Evolutionary conservation across 2,888 invertebrate species (phyloP).

Genomic region (Coelopa pilipes): DNA sequence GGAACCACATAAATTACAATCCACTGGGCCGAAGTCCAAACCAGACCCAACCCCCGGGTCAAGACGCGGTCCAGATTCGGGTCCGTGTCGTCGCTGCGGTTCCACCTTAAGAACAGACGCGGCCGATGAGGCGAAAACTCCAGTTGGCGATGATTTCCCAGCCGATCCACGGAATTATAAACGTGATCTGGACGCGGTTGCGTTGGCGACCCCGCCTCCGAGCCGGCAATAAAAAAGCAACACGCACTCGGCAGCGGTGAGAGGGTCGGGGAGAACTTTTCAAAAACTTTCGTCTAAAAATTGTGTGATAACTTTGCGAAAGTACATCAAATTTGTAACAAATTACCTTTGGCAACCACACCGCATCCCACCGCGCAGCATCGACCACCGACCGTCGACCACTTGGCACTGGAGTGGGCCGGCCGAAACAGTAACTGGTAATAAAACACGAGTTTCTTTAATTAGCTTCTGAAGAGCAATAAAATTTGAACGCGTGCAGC

Average conservation of each 20-base stretch:
- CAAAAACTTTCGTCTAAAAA: slow-evolving; percentile 36
- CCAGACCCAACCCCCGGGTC: too few species aligned
- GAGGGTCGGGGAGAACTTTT: slow-evolving; percentile 30
- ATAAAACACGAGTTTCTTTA: slow-evolving; percentile 53
- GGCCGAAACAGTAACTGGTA: slow-evolving; percentile 20
- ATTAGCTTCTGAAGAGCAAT: slow-evolving; percentile 65
- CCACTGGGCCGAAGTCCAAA: too few species aligned
- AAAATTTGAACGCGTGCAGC: slow-evolving; percentile 56
- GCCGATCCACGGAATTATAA: slow-evolving; percentile 33
- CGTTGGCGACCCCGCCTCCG: not conserved
- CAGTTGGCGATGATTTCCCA: slow-evolving; percentile 9
- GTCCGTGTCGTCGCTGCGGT: too few species aligned
- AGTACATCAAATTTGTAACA: slow-evolving; percentile 62
- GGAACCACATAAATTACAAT: too few species aligned
- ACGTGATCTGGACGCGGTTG: slow-evolving; percentile 34
- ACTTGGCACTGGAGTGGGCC: not conserved
- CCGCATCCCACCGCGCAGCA: not conserved
- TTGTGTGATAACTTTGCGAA: slow-evolving; percentile 38
- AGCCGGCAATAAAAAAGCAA: slow-evolving; percentile 46
- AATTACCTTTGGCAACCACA: slow-evolving; percentile 50
- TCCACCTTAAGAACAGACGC: too few species aligned
- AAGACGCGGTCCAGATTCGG: too few species aligned
- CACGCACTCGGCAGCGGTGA: slow-evolving; percentile 41
- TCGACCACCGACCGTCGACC: not conserved
- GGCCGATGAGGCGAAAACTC: not conserved